A percentile compares a stretch with the other conserved stretches of the same genome.
These are phyloP conservation scores for Chaetoderma sp. DNA, from an alignment of 2,888 invertebrate genomes.

Conservation along the genomic window DNA sequence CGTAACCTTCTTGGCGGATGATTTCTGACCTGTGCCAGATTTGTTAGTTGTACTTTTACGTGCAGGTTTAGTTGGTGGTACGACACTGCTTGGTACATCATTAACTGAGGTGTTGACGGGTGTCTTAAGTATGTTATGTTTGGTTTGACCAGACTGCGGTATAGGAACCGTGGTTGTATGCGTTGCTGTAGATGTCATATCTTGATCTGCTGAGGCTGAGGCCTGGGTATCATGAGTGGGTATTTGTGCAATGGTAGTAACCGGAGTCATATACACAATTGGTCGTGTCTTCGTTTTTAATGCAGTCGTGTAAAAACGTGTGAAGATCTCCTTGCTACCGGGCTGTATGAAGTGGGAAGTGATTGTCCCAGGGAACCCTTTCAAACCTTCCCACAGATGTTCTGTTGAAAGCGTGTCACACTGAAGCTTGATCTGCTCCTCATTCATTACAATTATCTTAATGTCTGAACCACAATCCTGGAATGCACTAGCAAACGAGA, in stretches of 20 bases:
- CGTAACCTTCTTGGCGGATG: not conserved
- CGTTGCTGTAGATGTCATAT: too few species aligned
- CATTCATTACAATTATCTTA: not conserved
- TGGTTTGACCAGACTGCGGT: too few species aligned
- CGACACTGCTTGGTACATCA: too few species aligned
- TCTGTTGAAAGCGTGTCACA: not conserved
- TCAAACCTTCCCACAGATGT: not conserved
- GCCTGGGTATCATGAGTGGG: not conserved
- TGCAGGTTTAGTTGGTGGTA: too few species aligned
- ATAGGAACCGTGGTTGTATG: too few species aligned
- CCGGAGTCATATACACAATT: not conserved
- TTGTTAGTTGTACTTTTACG: too few species aligned
- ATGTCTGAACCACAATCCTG: not conserved
- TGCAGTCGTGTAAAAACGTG: not conserved
- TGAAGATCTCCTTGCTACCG: not conserved
- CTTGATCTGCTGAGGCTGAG: too few species aligned
- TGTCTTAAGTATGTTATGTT: too few species aligned
- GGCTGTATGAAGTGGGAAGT: not conserved
- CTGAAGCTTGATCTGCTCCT: not conserved
- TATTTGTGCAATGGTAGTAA: not conserved
- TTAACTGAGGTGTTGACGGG: too few species aligned
- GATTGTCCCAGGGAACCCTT: slow-evolving; percentile 10
- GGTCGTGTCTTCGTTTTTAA: not conserved
- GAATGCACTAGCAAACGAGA: slow-evolving; percentile 10
- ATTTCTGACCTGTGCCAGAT: too few species aligned